These are phyloP conservation scores for Pseudococcus viburni DNA, from an alignment of 2,888 invertebrate genomes.

Conservation along the genomic window DNA sequence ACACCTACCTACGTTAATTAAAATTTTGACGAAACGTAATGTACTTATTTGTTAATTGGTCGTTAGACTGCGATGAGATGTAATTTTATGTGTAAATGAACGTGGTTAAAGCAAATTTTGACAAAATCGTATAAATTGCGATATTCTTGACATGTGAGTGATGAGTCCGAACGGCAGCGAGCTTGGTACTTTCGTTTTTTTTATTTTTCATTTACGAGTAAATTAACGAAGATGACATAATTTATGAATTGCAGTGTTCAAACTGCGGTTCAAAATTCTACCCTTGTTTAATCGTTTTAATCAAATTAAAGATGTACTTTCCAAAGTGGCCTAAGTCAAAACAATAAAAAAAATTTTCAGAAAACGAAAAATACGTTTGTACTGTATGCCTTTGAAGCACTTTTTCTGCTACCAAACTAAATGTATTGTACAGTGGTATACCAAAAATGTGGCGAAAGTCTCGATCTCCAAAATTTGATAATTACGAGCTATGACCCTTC, in stretches of 20 bases:
- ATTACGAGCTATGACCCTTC: no score
- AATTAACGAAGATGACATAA: not conserved
- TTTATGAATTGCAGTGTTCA: not conserved
- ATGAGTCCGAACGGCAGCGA: not conserved
- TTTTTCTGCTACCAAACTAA: no score
- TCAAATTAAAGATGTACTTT: no score
- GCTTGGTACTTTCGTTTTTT: not conserved
- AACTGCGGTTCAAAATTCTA: not conserved
- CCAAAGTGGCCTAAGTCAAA: no score
- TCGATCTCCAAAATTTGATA: no score
- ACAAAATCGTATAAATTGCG: conserved; percentile 18
- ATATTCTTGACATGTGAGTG: not conserved
- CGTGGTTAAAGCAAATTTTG: not conserved
- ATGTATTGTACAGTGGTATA: no score
- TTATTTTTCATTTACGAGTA: not conserved
- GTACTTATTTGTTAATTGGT: conserved; percentile 13
- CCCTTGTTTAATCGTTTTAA: no score
- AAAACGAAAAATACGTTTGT: no score
- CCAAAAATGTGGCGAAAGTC: no score
- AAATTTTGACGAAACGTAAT: conserved; percentile 6
- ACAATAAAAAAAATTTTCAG: no score
- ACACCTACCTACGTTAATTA: not conserved
- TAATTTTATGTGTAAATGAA: not conserved
- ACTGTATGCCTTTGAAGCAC: no score
- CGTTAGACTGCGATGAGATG: conserved; percentile 27